phyloP scores from a whole-genome alignment of 1,140 invertebrate genomes.

The Phocides pigmalion region DNA sequence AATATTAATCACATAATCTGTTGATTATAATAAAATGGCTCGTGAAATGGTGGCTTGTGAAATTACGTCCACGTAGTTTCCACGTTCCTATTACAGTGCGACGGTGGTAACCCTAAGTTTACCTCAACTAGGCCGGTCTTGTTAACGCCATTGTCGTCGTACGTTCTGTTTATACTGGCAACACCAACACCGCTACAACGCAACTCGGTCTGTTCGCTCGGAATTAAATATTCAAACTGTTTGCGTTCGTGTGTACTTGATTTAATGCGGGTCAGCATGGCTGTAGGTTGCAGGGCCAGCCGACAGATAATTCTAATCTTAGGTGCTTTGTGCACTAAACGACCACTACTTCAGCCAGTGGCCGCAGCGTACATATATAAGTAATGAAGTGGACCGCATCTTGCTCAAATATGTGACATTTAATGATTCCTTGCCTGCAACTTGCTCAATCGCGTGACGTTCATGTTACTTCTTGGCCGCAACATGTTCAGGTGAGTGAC shows the following conservation, averaged over 20 bases:
- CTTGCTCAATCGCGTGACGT: no score
- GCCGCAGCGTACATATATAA: no score
- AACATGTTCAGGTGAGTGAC: no score
- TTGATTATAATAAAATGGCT: no score
- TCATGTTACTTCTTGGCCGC: no score
- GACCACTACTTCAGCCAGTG: no score
- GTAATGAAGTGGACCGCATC: no score
- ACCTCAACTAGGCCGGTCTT: constrained; percentile 72
- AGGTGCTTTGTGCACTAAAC: no score
- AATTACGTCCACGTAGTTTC: neutral
- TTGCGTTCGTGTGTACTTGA: constrained; percentile 25
- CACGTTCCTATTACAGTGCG: constrained; percentile 9
- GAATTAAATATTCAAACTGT: constrained; percentile 33
- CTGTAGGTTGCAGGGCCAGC: constrained; percentile 20
- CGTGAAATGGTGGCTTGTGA: no score
- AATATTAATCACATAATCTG: no score
- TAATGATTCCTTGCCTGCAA: no score
- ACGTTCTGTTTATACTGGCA: constrained; percentile 31
- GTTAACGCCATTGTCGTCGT: constrained; percentile 60
- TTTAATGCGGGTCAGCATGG: constrained; percentile 33
- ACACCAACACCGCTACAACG: constrained; percentile 17
- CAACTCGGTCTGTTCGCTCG: constrained; percentile 13
- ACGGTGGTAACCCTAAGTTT: constrained; percentile 51
- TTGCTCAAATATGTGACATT: no score
- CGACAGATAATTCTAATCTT: constrained; percentile 22